Percentiles rank a stretch among this genome's conserved stretches.
Conservation (phyloP, 2,888 invertebrate genomes). For the Mantis religiosa region DNA sequence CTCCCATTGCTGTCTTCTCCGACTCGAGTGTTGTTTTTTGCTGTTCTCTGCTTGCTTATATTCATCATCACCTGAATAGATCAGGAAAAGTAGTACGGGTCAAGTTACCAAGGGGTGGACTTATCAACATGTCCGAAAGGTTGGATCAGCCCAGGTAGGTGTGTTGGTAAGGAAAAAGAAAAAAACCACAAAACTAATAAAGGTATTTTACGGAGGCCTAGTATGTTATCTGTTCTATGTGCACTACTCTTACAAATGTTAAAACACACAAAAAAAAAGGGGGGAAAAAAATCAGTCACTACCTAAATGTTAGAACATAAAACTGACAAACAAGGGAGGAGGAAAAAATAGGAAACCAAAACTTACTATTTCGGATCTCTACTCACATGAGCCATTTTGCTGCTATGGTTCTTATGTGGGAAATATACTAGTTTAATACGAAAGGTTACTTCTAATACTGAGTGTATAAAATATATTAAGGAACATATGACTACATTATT, state of each 20-base stretch:
- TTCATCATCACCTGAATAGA: slow-evolving; percentile 9
- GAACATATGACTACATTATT: not conserved
- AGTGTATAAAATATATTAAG: not conserved
- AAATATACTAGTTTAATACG: not conserved
- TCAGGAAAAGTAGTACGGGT: slow-evolving; percentile 2
- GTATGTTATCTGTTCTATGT: not conserved
- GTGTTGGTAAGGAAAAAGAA: not conserved
- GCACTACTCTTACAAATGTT: not conserved
- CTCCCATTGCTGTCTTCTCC: not conserved
- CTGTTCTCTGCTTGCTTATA: not conserved
- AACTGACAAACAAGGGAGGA: not conserved
- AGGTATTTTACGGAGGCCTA: not conserved
- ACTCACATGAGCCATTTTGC: not conserved
- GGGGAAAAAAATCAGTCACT: not conserved
- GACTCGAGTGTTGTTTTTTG: not conserved
- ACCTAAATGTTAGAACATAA: not conserved
- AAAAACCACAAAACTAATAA: not conserved
- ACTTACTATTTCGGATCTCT: not conserved
- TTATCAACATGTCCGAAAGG: not conserved
- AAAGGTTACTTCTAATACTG: not conserved
- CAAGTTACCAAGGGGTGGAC: slow-evolving; percentile 1
- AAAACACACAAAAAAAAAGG: not conserved
- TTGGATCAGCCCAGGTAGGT: not conserved
- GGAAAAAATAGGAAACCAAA: not conserved
- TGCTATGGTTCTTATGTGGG: not conserved